Evolutionary conservation across 2,113 vertebrate genomes (phyloP), one percentile per base, ranked within the genome.

Genomic region (Colossoma macropomum): DNA sequence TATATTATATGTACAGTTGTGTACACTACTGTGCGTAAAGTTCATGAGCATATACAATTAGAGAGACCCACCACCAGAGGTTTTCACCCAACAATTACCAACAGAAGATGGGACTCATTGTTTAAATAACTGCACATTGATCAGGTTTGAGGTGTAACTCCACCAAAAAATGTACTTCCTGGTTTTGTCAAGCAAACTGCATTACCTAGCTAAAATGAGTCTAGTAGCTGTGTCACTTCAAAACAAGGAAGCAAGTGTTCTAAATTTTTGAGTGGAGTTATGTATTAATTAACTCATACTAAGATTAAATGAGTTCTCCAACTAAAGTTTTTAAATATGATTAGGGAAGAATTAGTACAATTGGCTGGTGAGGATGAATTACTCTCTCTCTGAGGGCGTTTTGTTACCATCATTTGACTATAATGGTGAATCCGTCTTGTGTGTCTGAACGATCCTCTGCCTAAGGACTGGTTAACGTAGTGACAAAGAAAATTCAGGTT

Each of bases 401-500:
- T 75, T 77, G 75, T 92, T 92, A 92, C 91, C 90, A 89, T 84
- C 77, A 84, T 88, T 50, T 88, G 89, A 89, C 80, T 84, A 91
- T 87, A 88, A 75, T 52, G 63, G 76, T 62, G 30, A 50, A 56
- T 91, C 89, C 89, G 50, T 54, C 85, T 79, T 30, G 87, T 77
- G 77, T 81, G 86, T 87, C 85, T 90, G 88, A 90, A 85, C 41
- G 86, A 86, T 88, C 86, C 88, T 88, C 84, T 84, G 84, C 88
- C 87, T 90, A 90, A 71, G 79, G 84, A 85, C 91, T 92, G 88
- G 68, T 78, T 77, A 71, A 78, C 25, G 83, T 27, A 84, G 75
- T 80, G 76, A 90, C 81, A 86, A 81, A 87, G 77, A 87, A 27
- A 88, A 70, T 76, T 28, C 34, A 56, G 32, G 78, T 86, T 87